A percentile compares a stretch with the other conserved stretches of the same genome.
phyloP scores from a whole-genome alignment of 2,113 vertebrate species.

The Periophthalmus modestus region DNA sequence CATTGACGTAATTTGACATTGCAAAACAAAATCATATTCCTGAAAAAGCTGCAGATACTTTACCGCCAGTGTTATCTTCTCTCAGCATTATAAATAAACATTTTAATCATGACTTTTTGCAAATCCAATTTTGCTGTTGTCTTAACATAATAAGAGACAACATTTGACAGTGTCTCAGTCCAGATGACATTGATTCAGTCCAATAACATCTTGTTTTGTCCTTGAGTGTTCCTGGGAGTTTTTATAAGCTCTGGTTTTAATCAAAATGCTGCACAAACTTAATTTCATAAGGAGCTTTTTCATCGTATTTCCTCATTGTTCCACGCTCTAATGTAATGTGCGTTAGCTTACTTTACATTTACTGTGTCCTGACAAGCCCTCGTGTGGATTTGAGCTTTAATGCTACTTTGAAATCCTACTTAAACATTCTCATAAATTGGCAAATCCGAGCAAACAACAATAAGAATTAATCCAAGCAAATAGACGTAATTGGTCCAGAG shows the following conservation, averaged over 20 bases:
- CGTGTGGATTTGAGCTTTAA: background rate
- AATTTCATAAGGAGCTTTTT: conserved; percentile 16
- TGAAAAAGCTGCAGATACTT: background rate
- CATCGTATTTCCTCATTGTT: conserved; percentile 4
- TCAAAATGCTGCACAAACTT: conserved; percentile 10
- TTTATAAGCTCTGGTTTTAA: conserved; percentile 6
- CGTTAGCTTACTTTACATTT: background rate
- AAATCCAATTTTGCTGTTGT: background rate
- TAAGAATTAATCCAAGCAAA: background rate
- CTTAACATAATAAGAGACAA: conserved; percentile 9
- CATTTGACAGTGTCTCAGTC: conserved; percentile 10
- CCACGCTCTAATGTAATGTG: background rate
- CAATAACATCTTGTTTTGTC: conserved; percentile 11
- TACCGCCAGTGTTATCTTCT: background rate
- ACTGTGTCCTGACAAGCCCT: background rate
- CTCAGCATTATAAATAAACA: conserved; percentile 2
- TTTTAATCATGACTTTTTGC: background rate
- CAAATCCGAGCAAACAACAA: background rate
- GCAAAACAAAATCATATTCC: background rate
- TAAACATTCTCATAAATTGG: background rate
- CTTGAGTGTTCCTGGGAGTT: conserved; percentile 2
- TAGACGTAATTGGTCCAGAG: background rate
- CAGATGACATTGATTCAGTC: conserved; percentile 15
- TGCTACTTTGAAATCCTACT: background rate
- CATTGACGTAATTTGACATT: background rate